Evolutionary conservation across 2,113 vertebrate species (phyloP).

Genomic region (Lepisosteus osseus): DNA sequence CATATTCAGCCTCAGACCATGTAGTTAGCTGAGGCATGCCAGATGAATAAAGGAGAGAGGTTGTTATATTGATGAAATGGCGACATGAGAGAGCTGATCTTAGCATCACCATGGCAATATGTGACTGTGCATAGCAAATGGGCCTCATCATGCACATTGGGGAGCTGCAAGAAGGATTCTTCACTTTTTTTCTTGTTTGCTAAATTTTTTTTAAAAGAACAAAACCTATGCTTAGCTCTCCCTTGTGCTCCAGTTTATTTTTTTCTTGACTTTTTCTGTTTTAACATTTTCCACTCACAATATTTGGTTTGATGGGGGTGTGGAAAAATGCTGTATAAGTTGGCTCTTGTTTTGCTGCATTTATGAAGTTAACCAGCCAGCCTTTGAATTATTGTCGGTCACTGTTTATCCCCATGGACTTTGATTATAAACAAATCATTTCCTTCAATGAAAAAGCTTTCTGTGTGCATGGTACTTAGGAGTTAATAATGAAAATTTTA

Average conservation of each 20-base stretch:
- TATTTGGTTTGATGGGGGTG: no score
- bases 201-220: not conserved
- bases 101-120: constrained; percentile 7
- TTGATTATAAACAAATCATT: no score
- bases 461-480: no score
- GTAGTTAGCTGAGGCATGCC: not conserved
- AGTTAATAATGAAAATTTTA: no score
- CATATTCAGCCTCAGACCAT: not conserved
- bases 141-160: not conserved
- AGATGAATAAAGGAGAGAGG: not conserved
- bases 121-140: constrained; percentile 9
- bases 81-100: not conserved
- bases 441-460: no score
- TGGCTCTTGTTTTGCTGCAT: no score
- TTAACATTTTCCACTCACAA: no score
- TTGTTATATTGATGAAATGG: constrained; percentile 10
- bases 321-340: no score
- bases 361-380: no score
- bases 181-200: not conserved
- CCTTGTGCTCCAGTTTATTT: not conserved
- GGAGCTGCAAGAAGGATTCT: not conserved
- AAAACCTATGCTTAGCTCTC: not conserved
- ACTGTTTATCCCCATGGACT: no score
- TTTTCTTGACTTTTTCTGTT: no score
- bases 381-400: no score